Base-by-base conservation (phyloP, 2,113 vertebrate species). In the Hemiprocne comata region DNA sequence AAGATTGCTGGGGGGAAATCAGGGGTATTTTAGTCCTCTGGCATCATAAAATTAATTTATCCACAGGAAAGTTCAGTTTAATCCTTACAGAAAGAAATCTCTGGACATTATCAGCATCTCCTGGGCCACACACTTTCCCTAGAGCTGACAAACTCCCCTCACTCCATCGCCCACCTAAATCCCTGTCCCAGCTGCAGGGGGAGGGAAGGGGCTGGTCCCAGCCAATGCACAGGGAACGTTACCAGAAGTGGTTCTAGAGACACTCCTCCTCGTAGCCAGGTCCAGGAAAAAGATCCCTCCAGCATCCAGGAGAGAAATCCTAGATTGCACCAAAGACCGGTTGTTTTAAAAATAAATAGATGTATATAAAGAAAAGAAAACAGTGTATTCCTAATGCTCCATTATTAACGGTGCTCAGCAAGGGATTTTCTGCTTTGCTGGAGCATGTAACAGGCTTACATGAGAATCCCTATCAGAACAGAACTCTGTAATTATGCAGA, bases 351-450 rank as follows among this genome's bases (percentile, higher is more conserved):
- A 94, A 94, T 83, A 94, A 91, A 93, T 50, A 90, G 34, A 90
- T 93, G 29, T 18, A 31, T 29, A 83, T 57, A 75, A 81, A 95
- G 79, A 12, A 83, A 93, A 94, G 79, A 64, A 94, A 94, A 93
- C 65, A 90, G 71, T 61, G 53, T 88, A 62, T 92, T 90, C 88
- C 53, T 96, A 96, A 95, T 92, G 70, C 95, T 89, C 76, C 93
- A 88, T 94, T 95, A 97, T 90, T 64, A 95, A 94, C 36, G 61
- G 95, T 96, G 70, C 94, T 96, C 88, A 95, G 83, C 3, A 36
- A 84, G 76, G 83, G 94, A 96, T 94, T 96, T 96, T 96, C 95
- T 95, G 92, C 83, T 96, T 94, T 96, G 66, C 93, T 94, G 88
- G 80, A 93, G 92, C 92, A 93, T 90, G 83, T 88, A 96, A 94